phyloP scores from a whole-genome alignment of 53 echinoderm and acorn worm species.

The Holothuria scabra region DNA sequence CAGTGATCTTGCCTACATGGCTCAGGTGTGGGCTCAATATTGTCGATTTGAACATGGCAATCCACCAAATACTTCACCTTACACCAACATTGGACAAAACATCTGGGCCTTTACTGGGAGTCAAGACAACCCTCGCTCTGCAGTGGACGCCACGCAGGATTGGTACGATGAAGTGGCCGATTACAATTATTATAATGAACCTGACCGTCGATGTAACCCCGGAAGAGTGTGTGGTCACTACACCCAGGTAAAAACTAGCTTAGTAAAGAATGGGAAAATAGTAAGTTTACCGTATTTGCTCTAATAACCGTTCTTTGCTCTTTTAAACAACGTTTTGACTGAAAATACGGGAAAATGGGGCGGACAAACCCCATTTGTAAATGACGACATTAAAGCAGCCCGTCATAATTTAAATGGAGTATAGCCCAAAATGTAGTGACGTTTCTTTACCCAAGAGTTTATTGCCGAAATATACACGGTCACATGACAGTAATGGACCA shows the following conservation, averaged over 20 bases:
- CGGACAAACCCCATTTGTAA: too few species aligned
- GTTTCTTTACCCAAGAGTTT: too few species aligned
- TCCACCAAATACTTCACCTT: conserved; percentile 61
- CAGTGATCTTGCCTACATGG: conserved; percentile 78
- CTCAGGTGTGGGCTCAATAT: conserved; percentile 66
- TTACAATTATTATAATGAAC: conserved; percentile 60
- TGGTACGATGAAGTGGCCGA: conserved; percentile 77
- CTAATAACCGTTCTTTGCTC: too few species aligned
- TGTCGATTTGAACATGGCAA: conserved; percentile 76
- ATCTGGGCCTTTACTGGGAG: conserved; percentile 64
- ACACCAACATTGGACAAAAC: conserved; percentile 73
- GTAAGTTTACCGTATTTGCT: too few species aligned
- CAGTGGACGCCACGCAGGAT: conserved; percentile 54
- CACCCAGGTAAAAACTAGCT: conserved; percentile 66
- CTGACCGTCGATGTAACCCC: conserved; percentile 13
- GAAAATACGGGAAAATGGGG: too few species aligned
- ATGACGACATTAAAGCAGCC: too few species aligned
- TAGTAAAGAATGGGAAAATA: background rate
- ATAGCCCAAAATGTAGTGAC: too few species aligned
- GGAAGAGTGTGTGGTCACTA: conserved; percentile 79
- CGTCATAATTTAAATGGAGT: too few species aligned
- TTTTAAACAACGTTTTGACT: too few species aligned
- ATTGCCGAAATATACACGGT: too few species aligned
- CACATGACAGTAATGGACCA: too few species aligned
- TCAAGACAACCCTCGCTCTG: conserved; percentile 40